Conservation (phyloP, 1,140 invertebrate species). For the Diachasmimorpha longicaudata region DNA sequence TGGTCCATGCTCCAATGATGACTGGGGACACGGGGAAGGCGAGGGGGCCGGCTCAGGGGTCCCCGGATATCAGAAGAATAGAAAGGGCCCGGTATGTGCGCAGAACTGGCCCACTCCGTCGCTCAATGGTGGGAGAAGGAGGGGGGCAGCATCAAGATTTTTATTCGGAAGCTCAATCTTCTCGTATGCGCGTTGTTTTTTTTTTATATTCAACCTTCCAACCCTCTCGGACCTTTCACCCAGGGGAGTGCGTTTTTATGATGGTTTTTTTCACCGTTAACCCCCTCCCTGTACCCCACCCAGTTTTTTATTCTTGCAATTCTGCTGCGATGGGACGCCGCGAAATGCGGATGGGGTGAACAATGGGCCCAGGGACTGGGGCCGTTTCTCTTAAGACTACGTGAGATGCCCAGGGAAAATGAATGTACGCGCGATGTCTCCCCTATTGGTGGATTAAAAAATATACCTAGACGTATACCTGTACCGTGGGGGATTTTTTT, state of each 20-base stretch:
- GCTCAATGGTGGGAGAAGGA: neutral
- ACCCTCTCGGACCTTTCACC: conserved; percentile 3
- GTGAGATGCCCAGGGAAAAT: conserved; percentile 10
- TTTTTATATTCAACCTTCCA: neutral
- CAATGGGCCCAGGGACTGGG: conserved; percentile 8
- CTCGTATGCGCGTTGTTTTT: conserved; percentile 19
- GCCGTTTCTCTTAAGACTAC: conserved; percentile 24
- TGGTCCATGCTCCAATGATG: conserved; percentile 60
- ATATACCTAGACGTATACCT: conserved; percentile 3
- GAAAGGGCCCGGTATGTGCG: conserved; percentile 47
- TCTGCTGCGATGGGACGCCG: neutral
- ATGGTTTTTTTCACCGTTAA: neutral
- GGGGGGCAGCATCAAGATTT: conserved; percentile 23
- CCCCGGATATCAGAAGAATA: conserved; percentile 61
- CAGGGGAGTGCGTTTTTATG: neutral
- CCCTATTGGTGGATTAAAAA: neutral
- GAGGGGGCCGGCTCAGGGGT: conserved; percentile 36
- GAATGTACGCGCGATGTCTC: neutral
- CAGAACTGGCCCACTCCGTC: neutral
- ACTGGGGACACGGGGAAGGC: conserved; percentile 43
- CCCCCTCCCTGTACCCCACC: neutral
- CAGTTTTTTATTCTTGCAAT: neutral
- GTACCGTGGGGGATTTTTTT: conserved; percentile 19
- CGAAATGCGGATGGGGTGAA: conserved; percentile 8
- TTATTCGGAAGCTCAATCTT: conserved; percentile 12